Percentiles rank a stretch among this genome's conserved stretches.
phyloP scores from a whole-genome alignment of 2,797 vertebrate genomes.

The Myotis myotis region DNA sequence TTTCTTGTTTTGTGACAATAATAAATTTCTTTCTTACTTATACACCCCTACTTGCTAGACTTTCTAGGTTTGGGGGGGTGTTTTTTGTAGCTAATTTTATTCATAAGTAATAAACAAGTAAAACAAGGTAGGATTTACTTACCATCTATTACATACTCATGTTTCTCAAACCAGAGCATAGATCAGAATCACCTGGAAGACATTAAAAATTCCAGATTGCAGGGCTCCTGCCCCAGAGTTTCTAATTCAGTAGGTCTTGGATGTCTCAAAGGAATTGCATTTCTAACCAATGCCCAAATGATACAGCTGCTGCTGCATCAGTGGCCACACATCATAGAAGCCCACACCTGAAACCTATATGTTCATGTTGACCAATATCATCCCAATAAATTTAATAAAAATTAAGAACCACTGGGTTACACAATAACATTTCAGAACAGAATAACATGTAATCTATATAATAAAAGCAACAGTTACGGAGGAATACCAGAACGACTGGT shows the following conservation, averaged over 20 bases:
- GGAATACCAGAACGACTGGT: no score
- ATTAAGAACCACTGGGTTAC: not conserved
- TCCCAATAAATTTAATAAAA: no score
- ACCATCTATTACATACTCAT: not conserved
- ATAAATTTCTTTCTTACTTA: constrained; percentile 46
- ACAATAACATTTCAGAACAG: not conserved
- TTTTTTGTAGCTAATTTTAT: not conserved
- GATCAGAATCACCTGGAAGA: constrained; percentile 25
- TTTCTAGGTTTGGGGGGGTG: not conserved
- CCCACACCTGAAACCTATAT: no score
- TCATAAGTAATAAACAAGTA: constrained; percentile 28
- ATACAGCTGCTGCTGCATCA: not conserved
- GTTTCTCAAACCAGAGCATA: not conserved
- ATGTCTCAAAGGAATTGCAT: not conserved
- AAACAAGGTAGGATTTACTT: constrained; percentile 22
- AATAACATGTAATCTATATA: not conserved
- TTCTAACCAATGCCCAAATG: constrained; percentile 6
- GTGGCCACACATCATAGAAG: not conserved
- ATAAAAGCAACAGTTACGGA: no score
- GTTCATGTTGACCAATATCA: no score
- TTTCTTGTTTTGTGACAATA: constrained; percentile 32
- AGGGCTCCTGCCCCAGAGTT: not conserved
- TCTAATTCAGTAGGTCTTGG: not conserved
- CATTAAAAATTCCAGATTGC: not conserved
- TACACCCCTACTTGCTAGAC: not conserved